These are phyloP conservation scores for Microtus richardsoni DNA, from an alignment of 2,113 vertebrate genomes.

Conservation along the genomic window DNA sequence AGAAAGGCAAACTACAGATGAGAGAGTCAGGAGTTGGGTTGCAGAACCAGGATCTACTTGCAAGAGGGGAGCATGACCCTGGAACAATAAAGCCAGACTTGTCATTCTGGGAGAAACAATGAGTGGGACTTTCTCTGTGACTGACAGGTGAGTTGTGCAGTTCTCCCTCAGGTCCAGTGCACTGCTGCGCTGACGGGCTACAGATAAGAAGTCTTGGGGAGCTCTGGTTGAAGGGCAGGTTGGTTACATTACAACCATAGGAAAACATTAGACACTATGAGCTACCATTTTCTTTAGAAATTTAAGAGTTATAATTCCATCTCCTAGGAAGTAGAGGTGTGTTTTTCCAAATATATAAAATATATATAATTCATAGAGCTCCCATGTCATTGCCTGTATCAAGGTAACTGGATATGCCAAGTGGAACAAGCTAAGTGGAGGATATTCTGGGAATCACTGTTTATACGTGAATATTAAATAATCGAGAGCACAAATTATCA, in stretches of 20 bases:
- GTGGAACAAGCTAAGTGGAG: neutral
- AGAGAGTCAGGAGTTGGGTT: neutral
- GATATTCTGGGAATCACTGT: neutral
- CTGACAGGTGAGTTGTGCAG: no score
- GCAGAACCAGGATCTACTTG: no score
- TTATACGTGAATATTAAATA: conserved; percentile 3
- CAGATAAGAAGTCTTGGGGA: neutral
- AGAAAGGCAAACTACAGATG: neutral
- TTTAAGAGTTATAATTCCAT: neutral
- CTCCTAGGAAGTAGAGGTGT: neutral
- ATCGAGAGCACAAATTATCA: neutral
- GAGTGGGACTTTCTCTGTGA: no score
- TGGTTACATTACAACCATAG: neutral
- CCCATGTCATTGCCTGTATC: neutral
- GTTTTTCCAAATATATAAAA: neutral
- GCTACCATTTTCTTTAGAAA: neutral
- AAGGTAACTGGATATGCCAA: neutral
- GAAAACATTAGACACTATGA: neutral
- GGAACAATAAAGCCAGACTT: no score
- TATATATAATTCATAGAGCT: neutral
- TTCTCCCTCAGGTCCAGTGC: neutral
- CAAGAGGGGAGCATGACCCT: neutral
- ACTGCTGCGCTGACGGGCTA: no score
- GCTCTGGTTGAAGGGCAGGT: neutral
- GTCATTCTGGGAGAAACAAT: neutral